Evolutionary conservation across 1,140 invertebrate genomes (phyloP).

Genomic region (Anadara kagoshimensis): DNA sequence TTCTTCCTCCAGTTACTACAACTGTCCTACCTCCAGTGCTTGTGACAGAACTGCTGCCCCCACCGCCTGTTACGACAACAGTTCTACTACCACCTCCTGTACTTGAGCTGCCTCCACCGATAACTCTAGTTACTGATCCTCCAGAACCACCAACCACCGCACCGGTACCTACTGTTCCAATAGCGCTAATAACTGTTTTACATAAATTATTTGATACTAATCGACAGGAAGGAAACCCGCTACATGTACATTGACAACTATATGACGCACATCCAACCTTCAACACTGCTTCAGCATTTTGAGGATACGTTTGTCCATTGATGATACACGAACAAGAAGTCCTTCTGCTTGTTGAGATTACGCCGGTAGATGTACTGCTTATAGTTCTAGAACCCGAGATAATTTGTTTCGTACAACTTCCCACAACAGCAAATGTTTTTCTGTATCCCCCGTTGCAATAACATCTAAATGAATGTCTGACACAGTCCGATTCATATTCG

Average conservation of each 20-base stretch:
- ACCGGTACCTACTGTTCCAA: background rate
- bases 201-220: conserved; percentile 21
- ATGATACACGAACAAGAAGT: conserved; percentile 4
- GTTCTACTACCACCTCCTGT: background rate
- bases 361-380: background rate
- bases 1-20: conserved; percentile 6
- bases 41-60: background rate
- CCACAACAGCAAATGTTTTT: conserved; percentile 24
- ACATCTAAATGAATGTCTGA: conserved; percentile 29
- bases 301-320: conserved; percentile 12
- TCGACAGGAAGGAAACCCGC: conserved; percentile 19
- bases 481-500: conserved; percentile 28
- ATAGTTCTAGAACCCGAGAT: background rate
- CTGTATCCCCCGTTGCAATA: conserved; percentile 36
- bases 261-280: conserved; percentile 25
- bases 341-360: conserved; percentile 12
- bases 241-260: conserved; percentile 34
- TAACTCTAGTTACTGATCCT: background rate
- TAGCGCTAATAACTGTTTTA: conserved; percentile 6
- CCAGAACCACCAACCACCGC: background rate
- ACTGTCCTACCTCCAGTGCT: conserved; percentile 5
- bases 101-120: background rate
- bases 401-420: conserved; percentile 12
- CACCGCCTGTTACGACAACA: conserved; percentile 3
- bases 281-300: conserved; percentile 20